phyloP scores from a whole-genome alignment of 1,140 invertebrate genomes.

The Nephotettix cincticeps region DNA sequence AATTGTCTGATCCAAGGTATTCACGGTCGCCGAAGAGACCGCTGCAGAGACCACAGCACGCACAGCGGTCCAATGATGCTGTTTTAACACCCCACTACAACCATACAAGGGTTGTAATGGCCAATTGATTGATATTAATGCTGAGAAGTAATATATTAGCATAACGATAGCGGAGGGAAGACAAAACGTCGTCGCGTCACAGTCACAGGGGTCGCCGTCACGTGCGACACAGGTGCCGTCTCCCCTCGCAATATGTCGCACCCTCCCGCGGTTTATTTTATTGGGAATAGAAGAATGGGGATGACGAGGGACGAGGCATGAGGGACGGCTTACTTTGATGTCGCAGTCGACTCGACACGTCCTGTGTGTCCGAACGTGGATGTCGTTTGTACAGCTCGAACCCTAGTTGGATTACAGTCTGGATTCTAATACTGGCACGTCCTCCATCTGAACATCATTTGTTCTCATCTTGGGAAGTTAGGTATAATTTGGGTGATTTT shows the following conservation, averaged over 20 bases:
- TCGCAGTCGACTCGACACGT: background rate
- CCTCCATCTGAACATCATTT: too few species aligned
- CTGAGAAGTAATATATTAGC: background rate
- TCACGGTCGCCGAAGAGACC: too few species aligned
- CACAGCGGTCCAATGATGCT: background rate
- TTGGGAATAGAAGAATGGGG: constrained; percentile 8
- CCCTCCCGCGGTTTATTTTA: constrained; percentile 9
- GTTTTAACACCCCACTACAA: constrained; percentile 3
- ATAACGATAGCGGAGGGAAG: background rate
- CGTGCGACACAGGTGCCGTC: background rate
- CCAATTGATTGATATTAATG: constrained; percentile 7
- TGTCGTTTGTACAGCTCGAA: too few species aligned
- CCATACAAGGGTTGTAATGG: constrained; percentile 2
- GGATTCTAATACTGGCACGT: too few species aligned
- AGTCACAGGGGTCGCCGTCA: background rate
- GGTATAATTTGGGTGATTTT: too few species aligned
- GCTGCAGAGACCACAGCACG: too few species aligned
- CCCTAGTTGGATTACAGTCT: too few species aligned
- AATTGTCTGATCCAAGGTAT: too few species aligned
- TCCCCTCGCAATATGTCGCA: constrained; percentile 8
- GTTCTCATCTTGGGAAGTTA: too few species aligned
- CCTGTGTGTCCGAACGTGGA: too few species aligned
- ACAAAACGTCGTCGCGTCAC: constrained; percentile 28
- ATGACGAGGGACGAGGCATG: background rate
- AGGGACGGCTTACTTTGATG: background rate